These are phyloP conservation scores for Dendrolimus punctatus DNA, from an alignment of 1,140 invertebrate species.

Conservation along the genomic window DNA sequence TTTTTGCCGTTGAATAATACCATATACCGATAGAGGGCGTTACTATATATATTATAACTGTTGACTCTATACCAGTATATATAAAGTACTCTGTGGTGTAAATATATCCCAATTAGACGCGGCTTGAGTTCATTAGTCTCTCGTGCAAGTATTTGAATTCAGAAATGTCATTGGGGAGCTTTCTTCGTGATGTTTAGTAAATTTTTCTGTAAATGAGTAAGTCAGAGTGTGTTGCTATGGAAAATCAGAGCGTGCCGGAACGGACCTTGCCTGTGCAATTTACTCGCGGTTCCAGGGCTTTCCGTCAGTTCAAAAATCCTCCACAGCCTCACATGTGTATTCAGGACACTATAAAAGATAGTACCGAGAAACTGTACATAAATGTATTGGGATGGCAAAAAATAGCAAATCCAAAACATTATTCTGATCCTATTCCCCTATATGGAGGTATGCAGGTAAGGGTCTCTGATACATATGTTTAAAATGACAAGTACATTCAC, in stretches of 20 bases:
- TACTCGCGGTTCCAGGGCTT: slow-evolving; percentile 68
- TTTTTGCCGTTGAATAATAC: no score
- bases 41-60: no score
- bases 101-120: slow-evolving; percentile 15
- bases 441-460: slow-evolving; percentile 78
- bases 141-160: slow-evolving; percentile 28
- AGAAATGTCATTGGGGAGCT: slow-evolving; percentile 49
- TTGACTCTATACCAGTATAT: no score
- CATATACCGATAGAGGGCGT: no score
- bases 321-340: slow-evolving; percentile 84
- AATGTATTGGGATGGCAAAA: slow-evolving; percentile 83
- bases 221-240: slow-evolving; percentile 41
- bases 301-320: slow-evolving; percentile 79
- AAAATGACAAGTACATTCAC: no score
- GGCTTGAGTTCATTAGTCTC: slow-evolving; percentile 57
- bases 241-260: slow-evolving; percentile 55
- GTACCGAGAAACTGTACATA: slow-evolving; percentile 74
- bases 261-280: slow-evolving; percentile 52
- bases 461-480: no score
- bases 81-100: no score
- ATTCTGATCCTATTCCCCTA: slow-evolving; percentile 76
- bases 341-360: slow-evolving; percentile 75
- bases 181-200: slow-evolving; percentile 38
- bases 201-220: slow-evolving; percentile 11
- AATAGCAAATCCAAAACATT: slow-evolving; percentile 76